Percentiles rank a stretch among this genome's conserved stretches.
Evolutionary conservation across 2,888 invertebrate species (phyloP).

Genomic region (Torymus aiolomorphi): DNA sequence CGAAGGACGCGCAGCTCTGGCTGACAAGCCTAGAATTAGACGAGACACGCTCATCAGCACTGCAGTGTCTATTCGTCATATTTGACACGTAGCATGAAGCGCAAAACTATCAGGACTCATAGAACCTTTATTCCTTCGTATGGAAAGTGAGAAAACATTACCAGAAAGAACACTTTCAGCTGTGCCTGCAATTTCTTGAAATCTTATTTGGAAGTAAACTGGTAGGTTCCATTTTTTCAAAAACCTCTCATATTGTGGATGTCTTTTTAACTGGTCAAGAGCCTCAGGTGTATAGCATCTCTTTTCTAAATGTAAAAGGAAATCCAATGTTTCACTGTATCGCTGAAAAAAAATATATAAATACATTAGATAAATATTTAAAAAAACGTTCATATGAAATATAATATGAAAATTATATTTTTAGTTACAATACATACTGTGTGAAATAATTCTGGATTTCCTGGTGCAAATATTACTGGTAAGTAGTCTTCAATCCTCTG

Average conservation of each 20-base stretch:
- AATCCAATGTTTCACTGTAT: constrained; percentile 86
- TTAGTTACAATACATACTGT: constrained; percentile 72
- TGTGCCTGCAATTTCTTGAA: constrained; percentile 92
- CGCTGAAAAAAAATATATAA: constrained; percentile 18
- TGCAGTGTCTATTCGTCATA: constrained; percentile 57
- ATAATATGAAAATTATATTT: no score
- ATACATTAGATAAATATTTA: no score
- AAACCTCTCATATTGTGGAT: constrained; percentile 86
- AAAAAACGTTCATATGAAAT: no score
- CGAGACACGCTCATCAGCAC: constrained; percentile 56
- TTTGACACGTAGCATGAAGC: constrained; percentile 74
- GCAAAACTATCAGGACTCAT: constrained; percentile 65
- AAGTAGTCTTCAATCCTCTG: constrained; percentile 88
- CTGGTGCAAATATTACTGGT: constrained; percentile 91
- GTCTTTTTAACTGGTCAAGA: constrained; percentile 80
- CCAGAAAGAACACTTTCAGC: constrained; percentile 68
- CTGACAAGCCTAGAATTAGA: constrained; percentile 41
- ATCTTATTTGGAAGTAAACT: constrained; percentile 97
- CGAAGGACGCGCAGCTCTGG: not conserved
- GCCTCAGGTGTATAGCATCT: constrained; percentile 80
- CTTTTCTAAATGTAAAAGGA: constrained; percentile 84
- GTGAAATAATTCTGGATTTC: constrained; percentile 92
- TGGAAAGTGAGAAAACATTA: constrained; percentile 67
- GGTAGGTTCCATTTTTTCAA: constrained; percentile 94
- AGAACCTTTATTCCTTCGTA: constrained; percentile 62